Evolutionary conservation across 2,113 vertebrate genomes (phyloP).

Genomic region (Parus major): DNA sequence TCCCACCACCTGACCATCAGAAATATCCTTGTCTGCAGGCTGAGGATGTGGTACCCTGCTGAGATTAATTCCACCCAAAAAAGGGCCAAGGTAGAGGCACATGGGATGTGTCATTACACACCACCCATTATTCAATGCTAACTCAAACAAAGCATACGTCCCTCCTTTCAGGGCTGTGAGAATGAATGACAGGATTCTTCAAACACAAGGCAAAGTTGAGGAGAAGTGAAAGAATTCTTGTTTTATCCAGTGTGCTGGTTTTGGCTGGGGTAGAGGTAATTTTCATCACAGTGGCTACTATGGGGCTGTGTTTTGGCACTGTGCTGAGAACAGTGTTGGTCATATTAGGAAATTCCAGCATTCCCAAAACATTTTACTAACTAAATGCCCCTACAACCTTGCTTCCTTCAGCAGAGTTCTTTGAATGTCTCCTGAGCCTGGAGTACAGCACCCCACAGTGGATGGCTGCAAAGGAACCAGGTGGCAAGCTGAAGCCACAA

Average conservation of each 20-base stretch:
- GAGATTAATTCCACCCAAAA: not conserved
- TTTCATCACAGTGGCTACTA: not conserved
- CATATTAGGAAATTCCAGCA: not conserved
- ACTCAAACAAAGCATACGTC: not conserved
- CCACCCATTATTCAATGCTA: rapidly evolving
- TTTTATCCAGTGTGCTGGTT: not conserved
- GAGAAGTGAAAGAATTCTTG: not conserved
- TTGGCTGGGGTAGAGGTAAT: not conserved
- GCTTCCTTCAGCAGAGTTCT: not conserved
- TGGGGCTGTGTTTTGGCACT: not conserved
- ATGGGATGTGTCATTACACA: not conserved
- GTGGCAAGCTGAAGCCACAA: not conserved
- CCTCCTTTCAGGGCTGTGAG: not conserved
- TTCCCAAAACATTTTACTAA: not conserved
- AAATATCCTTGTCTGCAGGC: not conserved
- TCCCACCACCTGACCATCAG: not conserved
- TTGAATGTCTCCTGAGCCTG: not conserved
- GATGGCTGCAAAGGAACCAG: not conserved
- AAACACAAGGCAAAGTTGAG: not conserved
- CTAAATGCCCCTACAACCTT: not conserved
- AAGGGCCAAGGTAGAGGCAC: not conserved
- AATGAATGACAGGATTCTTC: not conserved
- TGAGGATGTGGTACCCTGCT: not conserved
- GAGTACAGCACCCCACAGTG: slow-evolving; percentile 12
- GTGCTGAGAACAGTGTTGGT: not conserved